These are phyloP conservation scores for Coenonympha glycerion DNA, from an alignment of 2,888 invertebrate genomes.

Conservation along the genomic window DNA sequence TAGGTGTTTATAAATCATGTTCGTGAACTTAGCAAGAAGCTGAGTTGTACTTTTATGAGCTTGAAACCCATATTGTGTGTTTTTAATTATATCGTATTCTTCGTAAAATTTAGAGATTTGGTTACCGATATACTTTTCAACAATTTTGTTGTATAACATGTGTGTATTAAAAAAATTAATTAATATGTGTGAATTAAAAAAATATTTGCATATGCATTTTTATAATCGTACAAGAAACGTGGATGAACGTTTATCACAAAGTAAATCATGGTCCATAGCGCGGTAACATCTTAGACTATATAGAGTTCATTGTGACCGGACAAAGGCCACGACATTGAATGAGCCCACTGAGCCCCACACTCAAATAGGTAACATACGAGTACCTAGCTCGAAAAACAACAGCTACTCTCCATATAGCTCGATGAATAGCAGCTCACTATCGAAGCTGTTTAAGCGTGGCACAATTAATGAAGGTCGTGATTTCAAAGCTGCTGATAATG, in stretches of 20 bases:
- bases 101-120: too few species aligned
- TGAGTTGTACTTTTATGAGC: too few species aligned
- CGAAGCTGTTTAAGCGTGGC: background rate
- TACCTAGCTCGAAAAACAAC: conserved; percentile 22
- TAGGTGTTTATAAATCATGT: too few species aligned
- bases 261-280: conserved; percentile 1
- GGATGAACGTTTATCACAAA: background rate
- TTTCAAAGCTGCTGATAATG: too few species aligned
- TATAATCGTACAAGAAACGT: background rate
- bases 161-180: too few species aligned
- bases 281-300: conserved; percentile 6
- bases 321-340: conserved; percentile 20
- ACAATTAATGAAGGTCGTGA: background rate
- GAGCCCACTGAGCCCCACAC: conserved; percentile 17
- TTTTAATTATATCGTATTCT: too few species aligned
- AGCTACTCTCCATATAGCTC: conserved; percentile 17
- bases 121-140: too few species aligned
- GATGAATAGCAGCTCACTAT: conserved; percentile 8
- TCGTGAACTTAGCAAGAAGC: too few species aligned
- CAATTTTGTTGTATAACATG: too few species aligned
- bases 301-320: conserved; percentile 17
- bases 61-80: too few species aligned
- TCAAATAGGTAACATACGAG: conserved; percentile 21
- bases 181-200: background rate
- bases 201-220: background rate